Evolutionary conservation across 2,113 vertebrate species (phyloP).

Genomic region (Mobula birostris): DNA sequence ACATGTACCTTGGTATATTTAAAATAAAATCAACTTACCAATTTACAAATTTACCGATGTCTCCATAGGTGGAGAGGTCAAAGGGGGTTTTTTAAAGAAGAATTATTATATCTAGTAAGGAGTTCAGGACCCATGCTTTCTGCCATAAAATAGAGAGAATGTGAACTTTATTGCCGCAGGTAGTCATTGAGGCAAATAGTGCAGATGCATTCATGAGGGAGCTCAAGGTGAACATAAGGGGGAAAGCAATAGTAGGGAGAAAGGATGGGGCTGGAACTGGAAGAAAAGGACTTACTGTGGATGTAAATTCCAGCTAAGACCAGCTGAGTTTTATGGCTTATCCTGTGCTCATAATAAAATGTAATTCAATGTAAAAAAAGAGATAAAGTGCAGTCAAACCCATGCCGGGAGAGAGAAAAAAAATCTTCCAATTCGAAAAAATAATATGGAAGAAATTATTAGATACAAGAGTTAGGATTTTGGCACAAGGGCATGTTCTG

Average conservation of each 20-base stretch:
- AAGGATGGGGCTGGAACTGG: not conserved
- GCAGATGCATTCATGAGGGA: not conserved
- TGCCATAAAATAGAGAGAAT: not conserved
- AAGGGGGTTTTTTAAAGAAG: too few species aligned
- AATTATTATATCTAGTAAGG: too few species aligned
- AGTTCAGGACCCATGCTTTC: not conserved
- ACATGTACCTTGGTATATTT: too few species aligned
- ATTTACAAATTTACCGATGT: too few species aligned
- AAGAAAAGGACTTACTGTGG: not conserved
- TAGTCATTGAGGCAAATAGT: not conserved
- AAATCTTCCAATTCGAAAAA: not conserved
- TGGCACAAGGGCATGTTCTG: slow-evolving; percentile 14
- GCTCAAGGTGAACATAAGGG: not conserved
- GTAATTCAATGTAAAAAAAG: not conserved
- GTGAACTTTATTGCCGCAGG: not conserved
- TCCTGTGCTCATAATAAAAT: not conserved
- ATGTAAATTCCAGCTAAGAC: not conserved
- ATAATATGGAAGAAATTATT: not conserved
- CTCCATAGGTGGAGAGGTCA: too few species aligned
- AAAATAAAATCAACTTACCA: too few species aligned
- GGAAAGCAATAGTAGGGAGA: not conserved
- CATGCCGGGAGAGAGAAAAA: not conserved
- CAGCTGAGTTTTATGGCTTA: not conserved
- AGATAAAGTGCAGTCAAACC: not conserved
- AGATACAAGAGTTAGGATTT: not conserved